A percentile compares a stretch with the other conserved stretches of the same genome.
phyloP scores from a whole-genome alignment of 2,113 vertebrate genomes.

The Australoheros scitulus region DNA sequence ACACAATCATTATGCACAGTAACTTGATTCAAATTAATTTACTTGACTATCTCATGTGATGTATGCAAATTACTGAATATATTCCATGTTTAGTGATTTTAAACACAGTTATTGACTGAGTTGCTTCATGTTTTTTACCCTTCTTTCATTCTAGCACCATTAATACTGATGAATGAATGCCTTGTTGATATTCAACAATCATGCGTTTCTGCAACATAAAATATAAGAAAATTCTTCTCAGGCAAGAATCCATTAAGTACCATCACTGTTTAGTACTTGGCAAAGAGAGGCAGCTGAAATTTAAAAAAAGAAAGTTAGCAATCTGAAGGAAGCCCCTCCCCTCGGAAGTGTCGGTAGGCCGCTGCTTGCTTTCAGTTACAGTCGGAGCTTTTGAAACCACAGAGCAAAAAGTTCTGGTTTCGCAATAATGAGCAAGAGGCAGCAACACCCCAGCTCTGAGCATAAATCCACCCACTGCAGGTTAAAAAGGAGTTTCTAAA shows the following conservation, averaged over 20 bases:
- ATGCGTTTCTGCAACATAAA: not conserved
- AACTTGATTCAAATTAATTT: too few relatives aligned
- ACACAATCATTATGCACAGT: fast-evolving
- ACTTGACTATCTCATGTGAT: not conserved
- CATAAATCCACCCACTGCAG: too few relatives aligned
- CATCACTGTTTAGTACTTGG: not conserved
- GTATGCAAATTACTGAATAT: fast-evolving
- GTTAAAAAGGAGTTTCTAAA: too few relatives aligned
- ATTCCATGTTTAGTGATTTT: not conserved
- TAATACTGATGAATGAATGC: not conserved
- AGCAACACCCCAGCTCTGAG: too few relatives aligned
- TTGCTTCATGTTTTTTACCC: not conserved
- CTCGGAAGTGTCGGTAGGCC: too few relatives aligned
- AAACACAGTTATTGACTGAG: too few relatives aligned
- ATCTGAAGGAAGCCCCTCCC: not conserved
- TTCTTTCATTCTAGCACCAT: not conserved
- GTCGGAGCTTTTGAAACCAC: too few relatives aligned
- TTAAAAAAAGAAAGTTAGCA: too few relatives aligned
- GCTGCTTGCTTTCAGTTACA: too few relatives aligned
- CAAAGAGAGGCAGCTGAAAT: not conserved
- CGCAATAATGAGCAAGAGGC: too few relatives aligned
- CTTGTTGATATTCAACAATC: not conserved
- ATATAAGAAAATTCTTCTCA: not conserved
- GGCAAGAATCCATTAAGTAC: not conserved
- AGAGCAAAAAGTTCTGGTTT: too few relatives aligned